Conservation (phyloP, 2,797 vertebrate genomes). For the Syndactyla subalaris region DNA sequence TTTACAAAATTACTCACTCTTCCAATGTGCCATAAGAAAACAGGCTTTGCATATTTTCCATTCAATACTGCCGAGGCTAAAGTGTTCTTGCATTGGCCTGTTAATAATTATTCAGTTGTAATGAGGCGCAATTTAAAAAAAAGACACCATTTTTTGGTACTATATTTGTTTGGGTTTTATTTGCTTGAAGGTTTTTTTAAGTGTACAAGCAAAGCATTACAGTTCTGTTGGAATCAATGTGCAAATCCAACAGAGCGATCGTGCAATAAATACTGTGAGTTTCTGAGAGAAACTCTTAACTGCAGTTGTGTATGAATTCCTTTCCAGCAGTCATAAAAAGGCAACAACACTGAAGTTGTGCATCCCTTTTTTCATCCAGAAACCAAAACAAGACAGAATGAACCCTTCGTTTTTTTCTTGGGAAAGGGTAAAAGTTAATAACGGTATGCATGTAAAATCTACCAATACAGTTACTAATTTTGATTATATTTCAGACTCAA, state of each 20-base stretch:
- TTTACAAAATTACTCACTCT: constrained; percentile 41
- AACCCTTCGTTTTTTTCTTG: not conserved
- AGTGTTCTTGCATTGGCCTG: constrained; percentile 32
- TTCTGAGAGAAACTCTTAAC: constrained; percentile 26
- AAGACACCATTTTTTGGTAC: not conserved
- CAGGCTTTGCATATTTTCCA: constrained; percentile 34
- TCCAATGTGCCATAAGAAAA: constrained; percentile 72
- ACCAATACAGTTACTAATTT: constrained; percentile 1
- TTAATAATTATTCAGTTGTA: constrained; percentile 20
- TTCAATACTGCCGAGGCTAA: not conserved
- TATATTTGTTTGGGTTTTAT: not conserved
- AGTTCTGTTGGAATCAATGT: not conserved
- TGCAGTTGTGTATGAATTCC: not conserved
- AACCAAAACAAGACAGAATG: not conserved
- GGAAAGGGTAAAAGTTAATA: not conserved
- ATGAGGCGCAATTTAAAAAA: not conserved
- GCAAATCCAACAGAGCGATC: not conserved
- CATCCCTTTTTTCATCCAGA: not conserved
- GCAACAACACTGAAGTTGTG: not conserved
- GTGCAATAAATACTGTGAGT: constrained; percentile 37
- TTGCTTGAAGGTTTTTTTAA: not conserved
- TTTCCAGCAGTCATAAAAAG: not conserved
- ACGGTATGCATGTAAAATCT: not conserved
- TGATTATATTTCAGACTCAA: not conserved
- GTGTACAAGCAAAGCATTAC: constrained; percentile 20